Percentiles rank a stretch among this genome's conserved stretches.
Conservation (phyloP, 2,888 invertebrate genomes). For the Callimorpha dominula region DNA sequence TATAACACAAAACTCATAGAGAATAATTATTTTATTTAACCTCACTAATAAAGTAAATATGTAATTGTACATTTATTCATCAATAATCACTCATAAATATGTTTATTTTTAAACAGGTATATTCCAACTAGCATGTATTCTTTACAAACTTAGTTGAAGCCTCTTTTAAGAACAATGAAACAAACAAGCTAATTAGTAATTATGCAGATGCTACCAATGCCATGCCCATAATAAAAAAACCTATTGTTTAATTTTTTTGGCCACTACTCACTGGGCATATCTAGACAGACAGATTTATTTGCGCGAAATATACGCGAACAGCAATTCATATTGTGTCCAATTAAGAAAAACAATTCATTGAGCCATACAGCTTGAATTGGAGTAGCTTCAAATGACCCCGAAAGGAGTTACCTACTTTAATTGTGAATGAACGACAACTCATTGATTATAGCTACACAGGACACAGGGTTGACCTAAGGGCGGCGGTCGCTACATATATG, state of each 20-base stretch:
- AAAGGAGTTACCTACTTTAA: conserved; percentile 76
- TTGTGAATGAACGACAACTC: conserved; percentile 83
- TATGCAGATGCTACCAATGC: conserved; percentile 27
- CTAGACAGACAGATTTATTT: conserved; percentile 41
- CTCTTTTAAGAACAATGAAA: conserved; percentile 17
- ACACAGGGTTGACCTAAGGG: conserved; percentile 75
- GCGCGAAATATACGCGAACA: conserved; percentile 51
- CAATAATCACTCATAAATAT: conserved; percentile 8
- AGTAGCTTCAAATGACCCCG: conserved; percentile 80
- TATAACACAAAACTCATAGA: not conserved
- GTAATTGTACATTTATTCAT: not conserved
- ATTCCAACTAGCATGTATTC: not conserved
- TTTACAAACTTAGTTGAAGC: conserved; percentile 7
- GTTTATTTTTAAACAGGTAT: not conserved
- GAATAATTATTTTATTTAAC: not conserved
- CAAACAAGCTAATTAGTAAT: conserved; percentile 34
- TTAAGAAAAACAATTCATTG: conserved; percentile 62
- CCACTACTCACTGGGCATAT: conserved; percentile 20
- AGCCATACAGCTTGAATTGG: conserved; percentile 64
- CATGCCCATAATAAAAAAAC: conserved; percentile 16
- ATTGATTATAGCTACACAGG: conserved; percentile 81
- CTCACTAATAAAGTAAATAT: not conserved
- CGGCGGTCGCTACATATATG: conserved; percentile 72
- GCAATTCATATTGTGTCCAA: conserved; percentile 31
- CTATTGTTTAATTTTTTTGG: conserved; percentile 30